Base-by-base conservation (phyloP, 1,140 invertebrate species). In the Venturia canescens region DNA sequence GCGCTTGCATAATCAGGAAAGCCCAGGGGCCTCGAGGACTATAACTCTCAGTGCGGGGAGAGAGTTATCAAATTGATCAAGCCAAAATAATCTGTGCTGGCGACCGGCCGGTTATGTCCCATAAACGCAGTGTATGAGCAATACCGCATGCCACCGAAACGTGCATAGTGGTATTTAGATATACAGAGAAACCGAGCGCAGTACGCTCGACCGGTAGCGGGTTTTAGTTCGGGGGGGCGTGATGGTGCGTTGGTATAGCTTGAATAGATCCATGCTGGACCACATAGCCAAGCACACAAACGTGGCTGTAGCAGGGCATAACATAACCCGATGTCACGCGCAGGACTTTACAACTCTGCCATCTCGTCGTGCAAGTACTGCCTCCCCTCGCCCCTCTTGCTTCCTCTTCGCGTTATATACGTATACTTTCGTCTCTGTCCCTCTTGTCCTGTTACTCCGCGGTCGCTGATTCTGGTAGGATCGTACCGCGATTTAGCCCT, bases 41-140 rank as follows among this genome's bases (percentile, higher is more conserved):
- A 77, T 77, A 77, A 77, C 75, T 77, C 75, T 77, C 89, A 84
- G 84, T 87, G 86, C 85, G 83, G 21, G 21, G 66, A 69, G 66
- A 69, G 87, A 90, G 91, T 91, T 92, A 92, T 92, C 90, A 92
- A 92, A 92, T 91, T 91, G 91, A 92, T 92, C 91, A 91, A 90
- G 89, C 88, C 86, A 89, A 92, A 92, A 91, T 92, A 92, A 92
- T 92, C 90, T 91, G 88, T 87, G 87, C 87, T 88, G 88, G 88
- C 86, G 87, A 82, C 84, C 86, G 83, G 82, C 86, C 88, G 88
- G 90, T 91, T 91, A 92, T 92, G 90, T 86, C 86, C 90, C 90
- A 92, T 92, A 92, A 92, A 92, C 89, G 91, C 90, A 87, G 87
- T 79, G 85, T 89, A 91, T 82, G 89, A 90, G 90, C 87, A 90